A percentile compares a stretch with the other conserved stretches of the same genome.
These are phyloP conservation scores for Lacanobia wlatinum DNA, from an alignment of 2,888 invertebrate genomes.

Conservation along the genomic window DNA sequence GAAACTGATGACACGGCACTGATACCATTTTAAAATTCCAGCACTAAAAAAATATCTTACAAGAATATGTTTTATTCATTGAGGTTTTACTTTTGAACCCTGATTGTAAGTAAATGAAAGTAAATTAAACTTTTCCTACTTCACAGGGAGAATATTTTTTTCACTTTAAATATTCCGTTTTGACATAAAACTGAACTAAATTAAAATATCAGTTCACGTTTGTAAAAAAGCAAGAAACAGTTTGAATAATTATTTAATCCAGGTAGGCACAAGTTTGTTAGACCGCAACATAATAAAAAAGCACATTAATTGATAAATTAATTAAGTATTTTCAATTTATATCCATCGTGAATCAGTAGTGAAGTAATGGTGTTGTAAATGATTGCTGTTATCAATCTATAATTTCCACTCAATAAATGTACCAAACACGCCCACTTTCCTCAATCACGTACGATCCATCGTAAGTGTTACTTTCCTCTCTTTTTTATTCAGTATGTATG, in stretches of 20 bases:
- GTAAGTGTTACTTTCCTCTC: conserved; percentile 52
- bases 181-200: background rate
- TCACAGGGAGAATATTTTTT: too few species aligned
- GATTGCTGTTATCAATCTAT: conserved; percentile 79
- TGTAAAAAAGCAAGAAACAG: conserved; percentile 13
- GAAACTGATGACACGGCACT: too few species aligned
- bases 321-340: conserved; percentile 70
- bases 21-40: too few species aligned
- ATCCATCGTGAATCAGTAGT: conserved; percentile 70
- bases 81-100: too few species aligned
- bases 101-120: too few species aligned
- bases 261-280: conserved; percentile 33
- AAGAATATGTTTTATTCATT: too few species aligned
- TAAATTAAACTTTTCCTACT: too few species aligned
- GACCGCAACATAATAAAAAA: conserved; percentile 47
- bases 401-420: conserved; percentile 78
- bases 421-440: conserved; percentile 71
- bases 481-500: conserved; percentile 37
- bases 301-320: conserved; percentile 59
- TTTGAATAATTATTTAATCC: conserved; percentile 25
- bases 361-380: conserved; percentile 74
- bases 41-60: too few species aligned
- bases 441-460: conserved; percentile 62
- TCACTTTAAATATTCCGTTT: background rate
- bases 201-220: conserved; percentile 11